Percentiles rank a stretch among this genome's conserved stretches.
These are phyloP conservation scores for Polydesmus complanatus DNA, from an alignment of 2,888 invertebrate species.

Conservation along the genomic window DNA sequence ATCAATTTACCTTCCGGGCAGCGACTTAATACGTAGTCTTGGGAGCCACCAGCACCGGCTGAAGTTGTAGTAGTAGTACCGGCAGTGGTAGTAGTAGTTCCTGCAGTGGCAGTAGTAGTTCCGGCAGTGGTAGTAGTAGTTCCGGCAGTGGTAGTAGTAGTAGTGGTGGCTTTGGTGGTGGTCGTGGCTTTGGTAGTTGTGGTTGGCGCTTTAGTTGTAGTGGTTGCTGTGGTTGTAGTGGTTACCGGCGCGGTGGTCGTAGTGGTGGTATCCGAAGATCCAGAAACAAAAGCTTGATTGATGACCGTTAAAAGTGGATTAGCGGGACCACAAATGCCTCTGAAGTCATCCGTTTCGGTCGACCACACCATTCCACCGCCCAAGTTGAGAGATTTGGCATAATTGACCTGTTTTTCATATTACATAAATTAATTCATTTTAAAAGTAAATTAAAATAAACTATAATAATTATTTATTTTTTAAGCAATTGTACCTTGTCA, in stretches of 20 bases:
- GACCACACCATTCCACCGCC: conserved; percentile 82
- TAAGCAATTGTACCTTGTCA: conserved; percentile 44
- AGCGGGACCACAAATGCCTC: conserved; percentile 50
- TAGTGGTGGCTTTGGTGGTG: background rate
- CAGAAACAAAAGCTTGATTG: conserved; percentile 31
- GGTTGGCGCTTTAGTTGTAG: background rate
- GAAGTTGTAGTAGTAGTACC: background rate
- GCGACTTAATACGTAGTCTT: background rate
- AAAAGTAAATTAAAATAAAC: background rate
- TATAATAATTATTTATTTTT: conserved; percentile 23
- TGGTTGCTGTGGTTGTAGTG: background rate
- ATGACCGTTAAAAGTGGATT: conserved; percentile 59
- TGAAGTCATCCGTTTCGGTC: conserved; percentile 75
- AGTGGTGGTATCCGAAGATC: background rate
- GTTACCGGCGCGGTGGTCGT: background rate
- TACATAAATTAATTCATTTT: background rate
- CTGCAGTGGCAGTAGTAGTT: background rate
- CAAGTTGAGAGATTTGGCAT: conserved; percentile 48
- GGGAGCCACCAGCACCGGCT: background rate
- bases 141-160: background rate
- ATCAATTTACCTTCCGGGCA: background rate
- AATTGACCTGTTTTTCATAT: conserved; percentile 31
- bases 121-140: background rate
- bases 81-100: background rate
- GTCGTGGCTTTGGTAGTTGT: background rate